Percentiles rank a stretch among this genome's conserved stretches.
These are phyloP conservation scores for Colletes gigas DNA, from an alignment of 1,140 invertebrate species.

Conservation along the genomic window DNA sequence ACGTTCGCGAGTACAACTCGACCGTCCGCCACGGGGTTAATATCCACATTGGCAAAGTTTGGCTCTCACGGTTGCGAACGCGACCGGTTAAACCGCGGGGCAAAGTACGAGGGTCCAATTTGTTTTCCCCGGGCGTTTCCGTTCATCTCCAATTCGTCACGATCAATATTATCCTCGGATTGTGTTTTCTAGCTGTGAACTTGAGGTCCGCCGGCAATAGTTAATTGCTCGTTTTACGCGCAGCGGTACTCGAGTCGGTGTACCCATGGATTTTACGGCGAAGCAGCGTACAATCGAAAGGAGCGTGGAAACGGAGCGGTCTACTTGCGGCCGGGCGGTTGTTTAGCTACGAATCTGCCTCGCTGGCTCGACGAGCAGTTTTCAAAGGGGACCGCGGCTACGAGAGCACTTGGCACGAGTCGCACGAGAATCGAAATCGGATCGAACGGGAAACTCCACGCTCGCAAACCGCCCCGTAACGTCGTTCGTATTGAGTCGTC, in stretches of 20 bases:
- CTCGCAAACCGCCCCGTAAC: background rate
- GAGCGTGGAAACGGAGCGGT: conserved; percentile 35
- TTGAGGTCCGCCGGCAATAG: conserved; percentile 25
- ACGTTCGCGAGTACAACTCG: no score
- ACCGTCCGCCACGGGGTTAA: no score
- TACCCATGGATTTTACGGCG: conserved; percentile 17
- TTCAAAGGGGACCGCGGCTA: conserved; percentile 40
- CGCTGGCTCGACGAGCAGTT: conserved; percentile 35
- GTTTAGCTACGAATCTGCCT: conserved; percentile 35
- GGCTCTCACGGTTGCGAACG: background rate
- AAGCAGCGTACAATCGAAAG: background rate
- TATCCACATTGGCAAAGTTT: no score
- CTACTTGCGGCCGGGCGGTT: background rate
- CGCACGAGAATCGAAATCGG: background rate
- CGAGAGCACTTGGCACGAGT: conserved; percentile 6
- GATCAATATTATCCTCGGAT: background rate
- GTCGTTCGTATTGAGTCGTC: no score
- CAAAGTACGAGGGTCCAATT: no score
- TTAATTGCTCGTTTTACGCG: conserved; percentile 34
- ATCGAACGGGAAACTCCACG: background rate
- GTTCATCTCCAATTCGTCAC: conserved; percentile 6
- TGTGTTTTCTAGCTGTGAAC: background rate
- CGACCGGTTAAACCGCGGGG: no score
- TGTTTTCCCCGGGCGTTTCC: no score
- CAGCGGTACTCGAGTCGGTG: background rate